A percentile compares a stretch with the other conserved stretches of the same genome.
Evolutionary conservation across 2,888 invertebrate genomes (phyloP).

Genomic region (Zootermopsis nevadensis): DNA sequence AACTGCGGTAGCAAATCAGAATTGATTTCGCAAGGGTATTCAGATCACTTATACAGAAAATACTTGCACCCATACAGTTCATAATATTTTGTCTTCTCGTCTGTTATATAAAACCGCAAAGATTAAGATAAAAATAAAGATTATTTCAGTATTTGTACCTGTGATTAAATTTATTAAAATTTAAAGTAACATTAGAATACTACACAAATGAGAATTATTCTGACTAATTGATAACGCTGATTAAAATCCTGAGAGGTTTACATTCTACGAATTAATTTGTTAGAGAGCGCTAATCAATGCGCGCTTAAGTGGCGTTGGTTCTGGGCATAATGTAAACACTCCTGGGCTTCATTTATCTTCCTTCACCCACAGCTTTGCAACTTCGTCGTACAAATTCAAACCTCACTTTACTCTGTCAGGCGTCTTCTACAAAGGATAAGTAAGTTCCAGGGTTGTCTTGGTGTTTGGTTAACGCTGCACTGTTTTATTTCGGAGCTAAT

Average conservation of each 20-base stretch:
- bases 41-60: too few species aligned
- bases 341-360: constrained; percentile 29
- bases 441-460: constrained; percentile 22
- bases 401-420: constrained; percentile 13
- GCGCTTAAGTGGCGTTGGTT: not conserved
- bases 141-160: too few species aligned
- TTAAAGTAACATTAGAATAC: too few species aligned
- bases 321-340: constrained; percentile 31
- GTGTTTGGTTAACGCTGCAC: constrained; percentile 4
- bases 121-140: too few species aligned
- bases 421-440: not conserved
- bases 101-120: too few species aligned
- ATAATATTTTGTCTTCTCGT: too few species aligned
- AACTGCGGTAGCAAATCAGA: too few species aligned
- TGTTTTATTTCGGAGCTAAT: constrained; percentile 14
- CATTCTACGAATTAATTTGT: constrained; percentile 11
- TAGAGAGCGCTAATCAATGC: constrained; percentile 10
- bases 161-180: too few species aligned
- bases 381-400: constrained; percentile 24
- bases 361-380: not conserved
- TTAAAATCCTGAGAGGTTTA: not conserved
- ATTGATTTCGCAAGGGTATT: too few species aligned
- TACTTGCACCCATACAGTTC: too few species aligned
- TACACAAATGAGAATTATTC: not conserved
- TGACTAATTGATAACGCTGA: not conserved